Evolutionary conservation across 2,113 vertebrate species (phyloP), one percentile per base, ranked within the genome.

Genomic region (Podocnemis expansa): DNA sequence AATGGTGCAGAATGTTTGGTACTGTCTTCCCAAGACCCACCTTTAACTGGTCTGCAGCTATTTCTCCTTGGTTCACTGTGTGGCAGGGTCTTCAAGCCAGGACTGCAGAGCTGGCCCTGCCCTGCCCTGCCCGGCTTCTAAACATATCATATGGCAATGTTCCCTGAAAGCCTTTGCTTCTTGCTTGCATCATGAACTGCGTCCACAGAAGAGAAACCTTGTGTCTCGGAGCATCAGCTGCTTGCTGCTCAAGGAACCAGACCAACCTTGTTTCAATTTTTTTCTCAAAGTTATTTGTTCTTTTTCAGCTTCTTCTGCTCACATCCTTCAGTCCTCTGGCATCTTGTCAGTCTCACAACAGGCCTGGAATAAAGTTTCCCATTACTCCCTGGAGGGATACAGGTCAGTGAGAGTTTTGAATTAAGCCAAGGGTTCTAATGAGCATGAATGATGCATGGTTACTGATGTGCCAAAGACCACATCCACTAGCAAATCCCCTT

Each of bases 291-390:
- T 9, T 34, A n/a, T 27, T 7, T 21, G 38, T 10, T 79, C 78
- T 73, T 93, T 96, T 83, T 56, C 95, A 98, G 98, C 97, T 41
- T 98, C 98, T 0, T 96, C 95, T 2, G 98, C 97, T 56, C 93
- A 0, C 10, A 85, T 97, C 82, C 98, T 99, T 11, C 98, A 56
- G 27, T 98, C 96, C 49, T 98, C 98, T 0, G 99, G 99, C 21
- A 2, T 99, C 88, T 97, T 98, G 63, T 97, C 97, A 0, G 98
- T 97, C 17, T 98, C 96, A 6, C 98, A 98, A 87, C 98, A 99
- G 86, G 97, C 98, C 54, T 99, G 98, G 98, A 96, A 96, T 92
- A 98, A 97, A 93, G 96, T 98, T 38, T 98, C 98, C 14, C 87
- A 97, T 5, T 98, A 97, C 97, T 96, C 98, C 34, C 98, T 98